Conservation (phyloP, 2,888 invertebrate genomes). For the Lasioglossum lativentre region DNA sequence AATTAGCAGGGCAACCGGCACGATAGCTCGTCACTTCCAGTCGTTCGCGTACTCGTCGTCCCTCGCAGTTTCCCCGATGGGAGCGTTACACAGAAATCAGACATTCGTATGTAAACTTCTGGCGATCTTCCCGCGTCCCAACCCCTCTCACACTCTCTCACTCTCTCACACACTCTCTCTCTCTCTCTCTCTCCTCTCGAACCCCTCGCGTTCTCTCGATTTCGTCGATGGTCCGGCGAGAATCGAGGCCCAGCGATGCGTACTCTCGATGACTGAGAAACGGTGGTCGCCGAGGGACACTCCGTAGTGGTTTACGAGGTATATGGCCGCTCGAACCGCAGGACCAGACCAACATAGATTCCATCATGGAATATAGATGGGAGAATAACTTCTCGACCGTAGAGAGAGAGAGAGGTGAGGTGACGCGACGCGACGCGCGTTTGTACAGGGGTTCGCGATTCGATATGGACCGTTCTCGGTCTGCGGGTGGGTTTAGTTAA, state of each 20-base stretch:
- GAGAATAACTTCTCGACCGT: slow-evolving; percentile 71
- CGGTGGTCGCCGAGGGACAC: slow-evolving; percentile 67
- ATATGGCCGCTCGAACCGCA: slow-evolving; percentile 63
- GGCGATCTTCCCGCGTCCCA: slow-evolving; percentile 51
- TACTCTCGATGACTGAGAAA: slow-evolving; percentile 58
- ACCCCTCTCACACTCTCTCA: not conserved
- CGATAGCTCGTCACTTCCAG: slow-evolving; percentile 76
- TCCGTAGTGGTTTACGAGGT: slow-evolving; percentile 75
- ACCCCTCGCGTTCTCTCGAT: slow-evolving; percentile 44
- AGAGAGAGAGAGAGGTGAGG: slow-evolving; percentile 3
- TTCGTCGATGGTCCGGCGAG: slow-evolving; percentile 57
- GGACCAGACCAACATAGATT: slow-evolving; percentile 67
- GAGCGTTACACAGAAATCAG: slow-evolving; percentile 73
- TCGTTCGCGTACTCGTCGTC: slow-evolving; percentile 44
- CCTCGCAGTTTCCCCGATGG: slow-evolving; percentile 47
- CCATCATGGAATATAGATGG: slow-evolving; percentile 75
- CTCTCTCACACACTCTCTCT: too few species aligned
- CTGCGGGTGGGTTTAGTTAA: slow-evolving; percentile 78
- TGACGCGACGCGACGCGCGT: slow-evolving; percentile 46
- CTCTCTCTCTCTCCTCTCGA: slow-evolving; percentile 7
- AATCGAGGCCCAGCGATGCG: slow-evolving; percentile 42
- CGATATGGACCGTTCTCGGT: slow-evolving; percentile 77
- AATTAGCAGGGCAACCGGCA: slow-evolving; percentile 76
- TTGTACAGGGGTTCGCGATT: slow-evolving; percentile 69
- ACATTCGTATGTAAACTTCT: slow-evolving; percentile 82